Conservation (phyloP, 2,113 vertebrate genomes). For the Pterocles gutturalis region DNA sequence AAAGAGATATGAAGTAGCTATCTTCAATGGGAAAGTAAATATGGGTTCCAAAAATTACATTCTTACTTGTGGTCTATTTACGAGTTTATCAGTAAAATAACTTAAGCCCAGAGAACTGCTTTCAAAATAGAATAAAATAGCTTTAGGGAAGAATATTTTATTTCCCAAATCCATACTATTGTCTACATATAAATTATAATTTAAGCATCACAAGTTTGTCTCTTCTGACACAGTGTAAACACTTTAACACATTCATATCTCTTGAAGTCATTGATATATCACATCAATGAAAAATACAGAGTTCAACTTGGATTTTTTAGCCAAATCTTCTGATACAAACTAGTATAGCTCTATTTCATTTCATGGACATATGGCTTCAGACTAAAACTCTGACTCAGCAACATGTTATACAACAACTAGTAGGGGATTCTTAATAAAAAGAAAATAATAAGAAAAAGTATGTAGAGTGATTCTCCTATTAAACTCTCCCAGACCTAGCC, state of each 20-base stretch:
- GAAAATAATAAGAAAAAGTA: not conserved
- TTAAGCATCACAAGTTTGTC: not conserved
- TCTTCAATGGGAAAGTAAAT: not conserved
- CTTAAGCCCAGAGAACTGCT: not conserved
- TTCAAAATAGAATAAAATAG: not conserved
- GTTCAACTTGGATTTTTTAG: not conserved
- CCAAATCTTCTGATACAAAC: not conserved
- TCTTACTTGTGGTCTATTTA: not conserved
- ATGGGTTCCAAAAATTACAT: not conserved
- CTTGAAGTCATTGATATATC: not conserved
- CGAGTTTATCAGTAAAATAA: not conserved
- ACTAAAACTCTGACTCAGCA: not conserved
- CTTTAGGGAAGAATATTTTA: not conserved
- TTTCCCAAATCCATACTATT: not conserved
- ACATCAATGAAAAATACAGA: not conserved
- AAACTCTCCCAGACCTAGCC: not conserved
- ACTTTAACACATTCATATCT: not conserved
- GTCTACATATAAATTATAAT: not conserved
- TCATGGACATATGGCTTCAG: not conserved
- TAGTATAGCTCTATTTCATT: not conserved
- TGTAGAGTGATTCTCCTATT: not conserved
- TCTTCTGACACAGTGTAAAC: not conserved
- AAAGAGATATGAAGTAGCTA: not conserved
- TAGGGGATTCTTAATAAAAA: not conserved
- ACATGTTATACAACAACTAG: not conserved